phyloP scores from a whole-genome alignment of 2,113 vertebrate species.

The Anser cygnoides region DNA sequence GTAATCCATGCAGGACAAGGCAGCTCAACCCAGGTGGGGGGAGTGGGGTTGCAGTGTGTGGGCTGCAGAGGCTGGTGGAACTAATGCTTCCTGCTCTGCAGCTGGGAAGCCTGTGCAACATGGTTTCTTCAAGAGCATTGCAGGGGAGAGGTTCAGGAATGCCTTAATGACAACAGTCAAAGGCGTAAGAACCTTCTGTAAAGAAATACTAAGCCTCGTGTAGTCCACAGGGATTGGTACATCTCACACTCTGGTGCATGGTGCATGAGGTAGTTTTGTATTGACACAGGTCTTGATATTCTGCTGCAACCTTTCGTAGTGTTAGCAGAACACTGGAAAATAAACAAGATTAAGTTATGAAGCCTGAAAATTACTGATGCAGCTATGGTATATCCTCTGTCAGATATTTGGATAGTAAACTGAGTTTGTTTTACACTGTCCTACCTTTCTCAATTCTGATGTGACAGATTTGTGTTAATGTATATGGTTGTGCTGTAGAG shows the following conservation, averaged over 20 bases:
- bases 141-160: not conserved
- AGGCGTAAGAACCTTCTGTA: not conserved
- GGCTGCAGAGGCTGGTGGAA: not conserved
- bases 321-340: too few species aligned
- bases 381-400: not conserved
- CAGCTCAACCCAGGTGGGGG: accelerated
- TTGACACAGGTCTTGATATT: not conserved
- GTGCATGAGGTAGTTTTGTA: not conserved
- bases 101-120: accelerated
- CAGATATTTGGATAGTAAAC: constrained; percentile 40
- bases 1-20: not conserved
- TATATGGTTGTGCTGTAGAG: constrained; percentile 11
- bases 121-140: not conserved
- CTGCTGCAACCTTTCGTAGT: not conserved
- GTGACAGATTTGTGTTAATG: constrained; percentile 50
- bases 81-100: not conserved
- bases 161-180: not conserved
- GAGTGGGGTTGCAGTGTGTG: not conserved
- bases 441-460: not conserved
- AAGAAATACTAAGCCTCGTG: not conserved
- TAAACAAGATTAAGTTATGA: not conserved
- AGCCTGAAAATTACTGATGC: not conserved
- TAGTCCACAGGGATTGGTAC: too few species aligned
- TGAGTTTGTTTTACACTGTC: constrained; percentile 15
- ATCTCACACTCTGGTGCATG: not conserved